These are phyloP conservation scores for Zingel zingel DNA, from an alignment of 2,113 vertebrate species.

Conservation along the genomic window DNA sequence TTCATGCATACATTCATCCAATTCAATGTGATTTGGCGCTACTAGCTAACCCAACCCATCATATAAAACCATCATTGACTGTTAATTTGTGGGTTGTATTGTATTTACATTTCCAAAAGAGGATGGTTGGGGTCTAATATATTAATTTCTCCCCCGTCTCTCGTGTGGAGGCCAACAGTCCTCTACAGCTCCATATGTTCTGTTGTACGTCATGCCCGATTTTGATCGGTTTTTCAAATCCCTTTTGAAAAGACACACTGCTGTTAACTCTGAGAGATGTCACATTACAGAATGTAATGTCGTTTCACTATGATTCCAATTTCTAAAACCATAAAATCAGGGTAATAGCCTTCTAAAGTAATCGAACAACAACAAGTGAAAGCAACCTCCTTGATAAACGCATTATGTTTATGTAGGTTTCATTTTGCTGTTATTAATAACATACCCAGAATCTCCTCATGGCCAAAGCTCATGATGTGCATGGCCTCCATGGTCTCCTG, in stretches of 20 bases:
- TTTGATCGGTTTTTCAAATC: background rate
- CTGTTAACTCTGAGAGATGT: background rate
- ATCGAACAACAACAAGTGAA: background rate
- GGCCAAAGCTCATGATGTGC: constrained; percentile 98
- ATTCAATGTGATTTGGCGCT: background rate
- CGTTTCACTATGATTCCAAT: background rate
- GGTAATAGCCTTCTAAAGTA: background rate
- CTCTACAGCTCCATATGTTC: background rate
- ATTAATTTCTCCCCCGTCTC: background rate
- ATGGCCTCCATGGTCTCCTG: constrained; percentile 99
- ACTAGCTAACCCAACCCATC: background rate
- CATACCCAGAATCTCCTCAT: constrained; percentile 90
- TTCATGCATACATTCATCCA: background rate
- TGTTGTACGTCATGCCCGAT: background rate
- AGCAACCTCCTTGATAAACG: background rate
- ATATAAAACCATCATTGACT: background rate
- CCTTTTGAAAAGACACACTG: background rate
- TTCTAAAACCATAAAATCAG: background rate
- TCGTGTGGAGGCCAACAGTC: background rate
- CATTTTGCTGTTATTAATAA: background rate
- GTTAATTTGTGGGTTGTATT: background rate
- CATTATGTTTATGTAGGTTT: background rate
- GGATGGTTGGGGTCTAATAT: background rate
- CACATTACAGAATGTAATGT: background rate
- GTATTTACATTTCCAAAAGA: background rate